Base-by-base conservation (phyloP, 2,797 vertebrate species). In the Rachycentron canadum region DNA sequence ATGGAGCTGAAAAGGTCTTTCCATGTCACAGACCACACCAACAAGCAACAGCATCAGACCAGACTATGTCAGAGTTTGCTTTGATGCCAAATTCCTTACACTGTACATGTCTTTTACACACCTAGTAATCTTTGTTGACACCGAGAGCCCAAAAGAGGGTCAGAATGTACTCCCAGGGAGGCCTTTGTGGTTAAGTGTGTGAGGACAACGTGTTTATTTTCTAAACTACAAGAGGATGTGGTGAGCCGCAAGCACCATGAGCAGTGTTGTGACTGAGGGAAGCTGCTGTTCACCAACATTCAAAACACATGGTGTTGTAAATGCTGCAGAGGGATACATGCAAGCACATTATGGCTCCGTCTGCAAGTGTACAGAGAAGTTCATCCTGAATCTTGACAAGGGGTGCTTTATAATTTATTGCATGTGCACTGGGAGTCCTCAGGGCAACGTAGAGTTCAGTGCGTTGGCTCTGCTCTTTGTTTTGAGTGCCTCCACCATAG, bases 141-240 rank as follows among this genome's bases (percentile, higher is more conserved):
- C 16, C 0, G 10, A 58, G 49, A 16, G 58, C 78, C 71, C 63
- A 72, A 66, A 90, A 91, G 74, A 87, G 91, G 91, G 91, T 91
- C 91, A 88, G 71, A 55, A 73, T 85, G 91, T 91, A 45, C 88
- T 45, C 78, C 75, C 73, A 30, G 60, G 68, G 89, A 88, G 83
- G 84, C 87, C 87, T 72, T 32, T 82, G 89, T 38, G 89, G 91
- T 90, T 83, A 40, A 72, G 62, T 73, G 81, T 86, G 86, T 84
- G 85, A 93, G 87, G 91, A 94, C 91, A 91, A 89, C 41, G 82
- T 94, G 91, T 94, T 94, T 93, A 93, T 90, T 93, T 93, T 90
- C 88, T 88, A 88, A 92, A 93, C 89, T 89, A 93, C 92, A 91
- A 91, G 88, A 92, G 92, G 94, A 93, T 86, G 94, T 91, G 94